These are phyloP conservation scores for Crotophaga sulcirostris DNA, from an alignment of 2,113 vertebrate species.

Conservation along the genomic window DNA sequence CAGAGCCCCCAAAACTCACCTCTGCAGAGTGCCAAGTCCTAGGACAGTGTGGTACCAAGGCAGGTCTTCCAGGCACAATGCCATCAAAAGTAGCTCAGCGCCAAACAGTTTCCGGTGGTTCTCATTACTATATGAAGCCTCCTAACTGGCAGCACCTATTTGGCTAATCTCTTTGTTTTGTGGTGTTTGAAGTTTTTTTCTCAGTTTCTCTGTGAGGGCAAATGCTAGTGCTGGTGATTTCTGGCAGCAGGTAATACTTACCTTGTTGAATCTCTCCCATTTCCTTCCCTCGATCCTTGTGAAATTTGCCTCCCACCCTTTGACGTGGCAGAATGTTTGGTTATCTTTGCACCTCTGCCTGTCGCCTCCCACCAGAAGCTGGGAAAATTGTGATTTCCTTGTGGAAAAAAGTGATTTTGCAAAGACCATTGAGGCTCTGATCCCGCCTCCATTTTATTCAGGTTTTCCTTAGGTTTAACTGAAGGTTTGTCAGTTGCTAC, in stretches of 20 bases:
- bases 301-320: not conserved
- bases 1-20: not conserved
- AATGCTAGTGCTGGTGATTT: not conserved
- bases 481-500: not conserved
- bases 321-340: not conserved
- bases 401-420: not conserved
- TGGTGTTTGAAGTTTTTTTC: rapidly evolving
- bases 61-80: rapidly evolving
- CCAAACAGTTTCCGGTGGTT: not conserved
- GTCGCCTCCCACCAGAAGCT: not conserved
- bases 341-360: not conserved
- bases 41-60: not conserved
- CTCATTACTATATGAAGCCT: not conserved
- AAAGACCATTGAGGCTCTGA: not conserved
- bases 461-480: not conserved
- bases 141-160: not conserved
- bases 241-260: not conserved
- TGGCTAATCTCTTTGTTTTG: not conserved
- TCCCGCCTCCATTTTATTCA: not conserved
- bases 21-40: not conserved
- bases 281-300: not conserved
- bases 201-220: not conserved
- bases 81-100: not conserved
- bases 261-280: not conserved
- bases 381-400: not conserved